Evolutionary conservation across 2,797 vertebrate species (phyloP), one percentile per base, ranked within the genome.

Genomic region (Xenops minutus): DNA sequence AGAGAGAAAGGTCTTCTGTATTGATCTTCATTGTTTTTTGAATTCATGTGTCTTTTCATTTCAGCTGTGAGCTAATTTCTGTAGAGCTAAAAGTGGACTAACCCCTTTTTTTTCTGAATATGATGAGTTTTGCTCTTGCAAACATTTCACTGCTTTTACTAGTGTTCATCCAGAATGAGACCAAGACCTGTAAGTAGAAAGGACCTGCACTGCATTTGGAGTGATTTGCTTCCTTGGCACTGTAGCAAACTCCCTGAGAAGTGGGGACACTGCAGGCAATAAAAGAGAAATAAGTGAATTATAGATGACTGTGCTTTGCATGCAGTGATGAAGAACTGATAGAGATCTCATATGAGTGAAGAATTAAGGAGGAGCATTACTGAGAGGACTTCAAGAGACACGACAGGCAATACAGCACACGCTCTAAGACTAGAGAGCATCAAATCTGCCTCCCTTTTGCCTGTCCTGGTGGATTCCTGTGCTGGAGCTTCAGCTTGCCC

Each of bases 371-470:
- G 37, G 26, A 88, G 7, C 21, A 56, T 10, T 37, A 9, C 46
- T 72, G 48, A 68, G 23, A 72, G 27, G 20, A 20, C 9, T 67
- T 51, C 16, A 29, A 26, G 68, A 48, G 39, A 12, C 32, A 32
- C 10, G 10, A 7, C 2, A 6, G 52, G 13, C 34, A 77, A 32
- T 10, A 14, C 12, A 22, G 46, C 2, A 1, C 16, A 30, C 9
- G 10, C 15, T 24, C 8, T 3, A 16, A 54, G 63, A 55, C 13
- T 5, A 29, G 30, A 49, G 6, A 68, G 14, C 9, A 44, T 49
- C 26, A 51, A 67, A 8, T 7, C 13, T 1, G 1, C 2, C 22
- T n/a, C 17, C 12, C 16, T 64, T 41, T 58, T 72, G 12, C 22
- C 41, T 61, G 14, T 59, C 21, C 36, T 69, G 68, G 37, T 58